These are phyloP conservation scores for Phylloscopus trochiloides DNA, from an alignment of 2,113 vertebrate genomes.

Conservation along the genomic window DNA sequence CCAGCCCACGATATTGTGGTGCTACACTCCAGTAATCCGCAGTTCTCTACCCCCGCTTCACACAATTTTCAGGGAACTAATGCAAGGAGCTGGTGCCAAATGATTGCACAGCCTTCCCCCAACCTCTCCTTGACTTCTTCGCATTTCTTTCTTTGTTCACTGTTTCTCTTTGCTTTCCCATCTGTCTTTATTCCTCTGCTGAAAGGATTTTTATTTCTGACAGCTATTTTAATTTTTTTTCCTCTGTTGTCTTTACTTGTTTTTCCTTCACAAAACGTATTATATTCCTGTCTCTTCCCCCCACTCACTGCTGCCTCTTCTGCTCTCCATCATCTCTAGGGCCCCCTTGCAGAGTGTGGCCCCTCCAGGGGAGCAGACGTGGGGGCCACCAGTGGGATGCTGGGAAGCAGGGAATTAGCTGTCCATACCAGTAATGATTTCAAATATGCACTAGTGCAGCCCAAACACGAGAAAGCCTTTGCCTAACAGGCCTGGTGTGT, in stretches of 20 bases:
- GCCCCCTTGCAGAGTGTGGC: neutral
- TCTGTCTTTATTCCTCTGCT: neutral
- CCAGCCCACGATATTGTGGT: conserved; percentile 54
- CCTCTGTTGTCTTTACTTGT: neutral
- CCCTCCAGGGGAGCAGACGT: neutral
- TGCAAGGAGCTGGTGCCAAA: conserved; percentile 3
- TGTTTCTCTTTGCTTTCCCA: neutral
- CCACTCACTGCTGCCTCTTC: neutral
- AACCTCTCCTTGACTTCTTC: neutral
- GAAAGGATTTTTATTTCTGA: conserved; percentile 3
- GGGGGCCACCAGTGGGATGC: neutral
- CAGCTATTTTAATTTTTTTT: neutral
- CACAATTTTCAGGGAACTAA: conserved; percentile 33
- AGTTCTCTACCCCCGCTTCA: conserved; percentile 25
- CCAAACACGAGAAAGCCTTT: fast-evolving
- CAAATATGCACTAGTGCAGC: neutral
- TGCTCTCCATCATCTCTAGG: neutral
- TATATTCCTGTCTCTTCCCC: neutral
- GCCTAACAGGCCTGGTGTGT: neutral
- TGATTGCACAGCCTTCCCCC: conserved; percentile 22
- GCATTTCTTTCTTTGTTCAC: neutral
- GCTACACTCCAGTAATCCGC: conserved; percentile 13
- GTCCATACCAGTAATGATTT: neutral
- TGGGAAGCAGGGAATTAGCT: neutral
- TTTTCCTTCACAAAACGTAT: neutral